Percentiles rank a stretch among this genome's conserved stretches.
Conservation (phyloP, 2,888 invertebrate genomes). For the Scaptomyza reducta region DNA sequence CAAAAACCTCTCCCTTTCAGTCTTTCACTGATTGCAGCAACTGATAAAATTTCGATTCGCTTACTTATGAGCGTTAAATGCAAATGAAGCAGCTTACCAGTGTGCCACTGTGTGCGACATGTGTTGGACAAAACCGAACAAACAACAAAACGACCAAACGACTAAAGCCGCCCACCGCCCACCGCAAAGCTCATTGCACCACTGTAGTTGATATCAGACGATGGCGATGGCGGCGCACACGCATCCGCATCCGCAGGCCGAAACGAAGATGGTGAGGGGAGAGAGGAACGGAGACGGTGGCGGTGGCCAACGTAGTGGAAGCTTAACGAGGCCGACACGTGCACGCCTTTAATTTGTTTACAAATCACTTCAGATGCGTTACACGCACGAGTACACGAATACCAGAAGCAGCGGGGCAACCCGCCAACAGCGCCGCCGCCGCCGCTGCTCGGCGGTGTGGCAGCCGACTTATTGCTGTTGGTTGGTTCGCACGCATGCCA, state of each 20-base stretch:
- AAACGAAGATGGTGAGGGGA: not conserved
- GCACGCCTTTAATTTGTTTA: slow-evolving; percentile 84
- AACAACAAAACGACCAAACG: slow-evolving; percentile 26
- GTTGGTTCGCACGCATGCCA: slow-evolving; percentile 59
- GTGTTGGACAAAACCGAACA: slow-evolving; percentile 40
- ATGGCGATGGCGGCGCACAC: slow-evolving; percentile 34
- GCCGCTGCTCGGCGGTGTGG: not conserved
- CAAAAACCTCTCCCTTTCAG: slow-evolving; percentile 11
- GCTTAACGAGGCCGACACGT: slow-evolving; percentile 83
- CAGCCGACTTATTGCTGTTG: slow-evolving; percentile 31
- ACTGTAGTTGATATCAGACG: slow-evolving; percentile 52
- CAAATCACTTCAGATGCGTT: slow-evolving; percentile 84
- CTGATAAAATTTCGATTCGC: slow-evolving; percentile 64
- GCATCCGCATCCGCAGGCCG: slow-evolving; percentile 46
- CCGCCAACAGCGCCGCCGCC: not conserved
- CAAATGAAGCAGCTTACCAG: slow-evolving; percentile 48
- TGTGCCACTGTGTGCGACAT: slow-evolving; percentile 24
- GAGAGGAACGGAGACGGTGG: not conserved
- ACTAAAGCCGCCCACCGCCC: slow-evolving; percentile 15
- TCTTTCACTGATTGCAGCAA: slow-evolving; percentile 42
- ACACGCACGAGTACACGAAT: slow-evolving; percentile 79
- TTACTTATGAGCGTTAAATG: slow-evolving; percentile 69
- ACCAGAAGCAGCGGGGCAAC: slow-evolving; percentile 1
- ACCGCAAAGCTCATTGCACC: slow-evolving; percentile 59
- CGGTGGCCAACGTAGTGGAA: slow-evolving; percentile 72